Conservation (phyloP, 2,113 vertebrate species). For the Hiodon alosoides region DNA sequence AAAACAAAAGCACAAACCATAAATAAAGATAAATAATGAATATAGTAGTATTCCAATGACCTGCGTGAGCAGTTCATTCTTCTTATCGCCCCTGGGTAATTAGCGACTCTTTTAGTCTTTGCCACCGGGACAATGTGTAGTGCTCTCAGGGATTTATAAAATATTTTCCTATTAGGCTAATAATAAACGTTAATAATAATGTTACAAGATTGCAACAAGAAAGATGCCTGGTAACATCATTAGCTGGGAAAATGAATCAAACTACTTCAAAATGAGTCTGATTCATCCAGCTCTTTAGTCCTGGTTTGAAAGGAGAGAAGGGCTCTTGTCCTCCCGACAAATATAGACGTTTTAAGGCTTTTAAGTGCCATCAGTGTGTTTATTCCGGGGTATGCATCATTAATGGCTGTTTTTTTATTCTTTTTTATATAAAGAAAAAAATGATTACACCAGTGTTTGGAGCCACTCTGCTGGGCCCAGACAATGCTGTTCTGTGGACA, state of each 20-base stretch:
- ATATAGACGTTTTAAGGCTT: constrained; percentile 29
- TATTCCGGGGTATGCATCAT: constrained; percentile 27
- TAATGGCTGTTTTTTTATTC: constrained; percentile 28
- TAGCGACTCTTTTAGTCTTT: constrained; percentile 25
- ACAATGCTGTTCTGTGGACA: constrained; percentile 5
- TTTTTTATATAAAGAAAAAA: constrained; percentile 17
- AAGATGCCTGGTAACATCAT: constrained; percentile 25
- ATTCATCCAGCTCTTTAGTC: constrained; percentile 28
- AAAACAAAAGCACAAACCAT: background rate
- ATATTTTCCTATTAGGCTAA: constrained; percentile 24
- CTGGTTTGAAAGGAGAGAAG: constrained; percentile 28
- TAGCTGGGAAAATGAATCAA: constrained; percentile 29
- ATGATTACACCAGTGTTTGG: constrained; percentile 26
- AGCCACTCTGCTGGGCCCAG: constrained; percentile 14
- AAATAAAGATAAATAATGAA: background rate
- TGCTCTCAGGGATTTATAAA: constrained; percentile 26
- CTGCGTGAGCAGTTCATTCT: background rate
- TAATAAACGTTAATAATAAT: constrained; percentile 25
- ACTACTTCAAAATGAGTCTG: constrained; percentile 29
- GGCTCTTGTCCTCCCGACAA: constrained; percentile 29
- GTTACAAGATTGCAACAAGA: constrained; percentile 29
- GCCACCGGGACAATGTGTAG: constrained; percentile 9
- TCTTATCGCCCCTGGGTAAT: constrained; percentile 11
- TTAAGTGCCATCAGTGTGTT: constrained; percentile 31
- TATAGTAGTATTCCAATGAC: background rate